Evolutionary conservation across 1,140 invertebrate genomes (phyloP).

Genomic region (Macrobrachium rosenbergii): DNA sequence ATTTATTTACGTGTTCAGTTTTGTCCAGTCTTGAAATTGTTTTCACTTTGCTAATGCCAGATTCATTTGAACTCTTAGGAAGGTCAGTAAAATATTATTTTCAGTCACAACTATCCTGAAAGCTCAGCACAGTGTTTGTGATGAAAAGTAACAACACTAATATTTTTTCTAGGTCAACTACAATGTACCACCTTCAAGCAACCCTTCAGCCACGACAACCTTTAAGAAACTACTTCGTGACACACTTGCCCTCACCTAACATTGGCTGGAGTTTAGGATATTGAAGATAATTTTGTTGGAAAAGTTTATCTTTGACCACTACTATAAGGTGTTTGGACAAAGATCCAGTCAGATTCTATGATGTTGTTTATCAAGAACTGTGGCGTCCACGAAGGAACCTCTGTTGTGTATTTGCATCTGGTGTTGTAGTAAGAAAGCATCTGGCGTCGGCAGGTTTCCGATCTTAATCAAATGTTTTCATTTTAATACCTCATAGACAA

Average conservation of each 20-base stretch:
- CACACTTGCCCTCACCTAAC: slow-evolving; percentile 76
- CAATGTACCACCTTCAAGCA: slow-evolving; percentile 43
- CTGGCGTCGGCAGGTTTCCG: no score
- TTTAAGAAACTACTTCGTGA: slow-evolving; percentile 92
- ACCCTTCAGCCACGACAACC: slow-evolving; percentile 82
- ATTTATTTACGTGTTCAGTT: background rate
- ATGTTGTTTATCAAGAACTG: no score
- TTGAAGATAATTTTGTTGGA: slow-evolving; percentile 12
- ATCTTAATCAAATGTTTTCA: no score
- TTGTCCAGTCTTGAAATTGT: background rate
- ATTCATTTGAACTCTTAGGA: background rate
- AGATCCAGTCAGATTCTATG: background rate
- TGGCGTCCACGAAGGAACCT: no score
- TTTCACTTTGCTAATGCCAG: no score
- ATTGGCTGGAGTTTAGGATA: slow-evolving; percentile 51
- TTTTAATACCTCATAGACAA: no score
- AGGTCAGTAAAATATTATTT: background rate
- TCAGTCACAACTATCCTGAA: background rate
- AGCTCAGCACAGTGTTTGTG: background rate
- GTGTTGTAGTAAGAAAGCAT: no score
- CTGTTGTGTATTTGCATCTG: no score
- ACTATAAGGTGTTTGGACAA: background rate
- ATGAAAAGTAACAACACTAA: background rate
- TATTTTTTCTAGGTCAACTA: slow-evolving; percentile 60
- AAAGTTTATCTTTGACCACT: no score